Evolutionary conservation across 2,888 invertebrate genomes (phyloP), one percentile per base, ranked within the genome.

Genomic region (Megaustenia siamemsis): DNA sequence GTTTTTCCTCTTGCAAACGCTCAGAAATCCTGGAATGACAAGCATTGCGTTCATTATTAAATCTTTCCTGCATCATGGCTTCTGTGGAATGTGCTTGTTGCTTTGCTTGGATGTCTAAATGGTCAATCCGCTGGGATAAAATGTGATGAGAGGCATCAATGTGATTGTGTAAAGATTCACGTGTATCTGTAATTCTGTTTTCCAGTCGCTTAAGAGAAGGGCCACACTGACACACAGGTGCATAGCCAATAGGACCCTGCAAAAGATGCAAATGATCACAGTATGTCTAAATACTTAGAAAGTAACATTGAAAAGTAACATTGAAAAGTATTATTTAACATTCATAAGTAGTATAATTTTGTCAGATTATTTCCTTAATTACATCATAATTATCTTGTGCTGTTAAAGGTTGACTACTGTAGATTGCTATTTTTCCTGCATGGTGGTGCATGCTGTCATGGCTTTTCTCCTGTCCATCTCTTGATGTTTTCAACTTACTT

Each of bases 171-270:
- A 97, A 93, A 90, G 97, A 97, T 86, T 96, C 96, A 90, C 97
- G 97, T 90, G 97, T 97, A 89, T 96, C 96, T 90, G 97, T 97
- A 79, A 98, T 90, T 83, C 93, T 91, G 87, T 97, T 96, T 93
- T 98, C 97, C 94, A 98, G 96, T 89, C 97, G 97, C 87, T 97
- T 96, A 92, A 98, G 97, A 94, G 98, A 96, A 0, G 98, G 98
- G 0, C 97, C 97, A 93, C 98, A 98, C 93, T 97, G 97, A 0
- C 98, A 97, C 1, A 97, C 96, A 0, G 93, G 93, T 2, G 92
- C 90, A 86, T 92, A 93, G 2, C 98, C 98, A n/a, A 98, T 96
- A 0, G 98, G 98, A 1, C 98, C 98, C 94, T 95, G 90, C 4
- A 53, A 21, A 10, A 40, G 40, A 24, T 24, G 40, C 24, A 38